Conservation (phyloP, 1,140 invertebrate species). For the Diorhabda sublineata region DNA sequence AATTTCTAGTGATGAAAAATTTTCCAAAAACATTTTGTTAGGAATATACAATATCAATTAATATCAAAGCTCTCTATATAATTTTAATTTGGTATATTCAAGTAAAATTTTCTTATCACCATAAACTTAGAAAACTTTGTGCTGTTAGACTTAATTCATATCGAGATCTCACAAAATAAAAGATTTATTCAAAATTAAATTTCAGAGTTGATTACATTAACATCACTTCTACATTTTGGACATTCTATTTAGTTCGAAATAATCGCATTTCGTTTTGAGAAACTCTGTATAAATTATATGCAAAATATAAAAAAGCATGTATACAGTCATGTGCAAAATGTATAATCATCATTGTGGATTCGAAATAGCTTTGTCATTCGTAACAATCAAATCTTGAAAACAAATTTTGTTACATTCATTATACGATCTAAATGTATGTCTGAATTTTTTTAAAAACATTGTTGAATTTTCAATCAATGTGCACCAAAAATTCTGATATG, state of each 20-base stretch:
- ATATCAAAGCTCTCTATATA: too few relatives aligned
- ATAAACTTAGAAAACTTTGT: background rate
- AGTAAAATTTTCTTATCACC: too few relatives aligned
- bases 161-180: too few relatives aligned
- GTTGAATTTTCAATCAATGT: background rate
- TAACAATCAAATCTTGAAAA: conserved; percentile 3
- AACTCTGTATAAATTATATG: conserved; percentile 31
- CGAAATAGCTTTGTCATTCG: background rate
- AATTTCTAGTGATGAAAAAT: background rate
- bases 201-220: too few relatives aligned
- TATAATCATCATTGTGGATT: conserved; percentile 13
- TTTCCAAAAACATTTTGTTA: background rate
- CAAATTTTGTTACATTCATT: background rate
- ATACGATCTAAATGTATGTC: background rate
- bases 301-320: conserved; percentile 45
- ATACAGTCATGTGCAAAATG: conserved; percentile 40
- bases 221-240: background rate
- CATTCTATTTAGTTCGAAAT: background rate
- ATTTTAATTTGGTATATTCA: too few relatives aligned
- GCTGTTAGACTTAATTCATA: background rate
- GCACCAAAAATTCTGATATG: background rate
- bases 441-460: too few relatives aligned
- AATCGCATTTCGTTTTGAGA: background rate
- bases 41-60: too few relatives aligned
- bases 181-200: too few relatives aligned